Evolutionary conservation across 2,797 vertebrate species (phyloP).

Genomic region (Odontamblyopus rebecca): DNA sequence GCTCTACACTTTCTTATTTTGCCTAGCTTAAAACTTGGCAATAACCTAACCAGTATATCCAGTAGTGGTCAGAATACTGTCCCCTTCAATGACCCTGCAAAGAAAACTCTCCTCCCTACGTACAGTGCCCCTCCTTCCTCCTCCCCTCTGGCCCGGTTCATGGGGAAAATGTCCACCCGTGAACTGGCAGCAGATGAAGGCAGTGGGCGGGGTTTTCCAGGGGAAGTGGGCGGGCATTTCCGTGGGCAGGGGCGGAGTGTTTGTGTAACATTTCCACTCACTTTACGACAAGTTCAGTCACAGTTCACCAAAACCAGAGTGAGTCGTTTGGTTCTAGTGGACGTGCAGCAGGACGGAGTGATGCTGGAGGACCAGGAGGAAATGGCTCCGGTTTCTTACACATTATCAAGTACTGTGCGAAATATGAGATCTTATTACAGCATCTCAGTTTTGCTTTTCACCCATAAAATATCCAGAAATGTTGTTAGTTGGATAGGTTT

Average conservation of each 20-base stretch:
- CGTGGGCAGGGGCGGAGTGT: slow-evolving; percentile 41
- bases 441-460: no score
- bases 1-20: background rate
- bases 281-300: slow-evolving; percentile 70
- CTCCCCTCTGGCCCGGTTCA: slow-evolving; percentile 44
- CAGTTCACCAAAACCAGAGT: slow-evolving; percentile 71
- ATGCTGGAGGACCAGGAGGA: background rate
- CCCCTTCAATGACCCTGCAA: slow-evolving; percentile 49
- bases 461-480: no score
- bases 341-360: slow-evolving; percentile 26
- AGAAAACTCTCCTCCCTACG: slow-evolving; percentile 36
- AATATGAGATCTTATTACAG: no score
- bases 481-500: no score
- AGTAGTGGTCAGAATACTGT: slow-evolving; percentile 15
- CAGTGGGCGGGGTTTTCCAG: slow-evolving; percentile 31
- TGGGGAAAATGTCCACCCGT: slow-evolving; percentile 62
- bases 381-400: no score
- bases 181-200: slow-evolving; percentile 71
- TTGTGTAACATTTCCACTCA: slow-evolving; percentile 67
- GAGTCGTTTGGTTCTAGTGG: slow-evolving; percentile 49
- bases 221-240: background rate
- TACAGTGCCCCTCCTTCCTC: slow-evolving; percentile 31
- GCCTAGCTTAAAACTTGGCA: background rate
- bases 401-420: no score
- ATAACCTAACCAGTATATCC: slow-evolving; percentile 4